Percentiles rank a stretch among this genome's conserved stretches.
Conservation (phyloP, 2,113 vertebrate genomes). For the Dendropsophus ebraccatus region DNA sequence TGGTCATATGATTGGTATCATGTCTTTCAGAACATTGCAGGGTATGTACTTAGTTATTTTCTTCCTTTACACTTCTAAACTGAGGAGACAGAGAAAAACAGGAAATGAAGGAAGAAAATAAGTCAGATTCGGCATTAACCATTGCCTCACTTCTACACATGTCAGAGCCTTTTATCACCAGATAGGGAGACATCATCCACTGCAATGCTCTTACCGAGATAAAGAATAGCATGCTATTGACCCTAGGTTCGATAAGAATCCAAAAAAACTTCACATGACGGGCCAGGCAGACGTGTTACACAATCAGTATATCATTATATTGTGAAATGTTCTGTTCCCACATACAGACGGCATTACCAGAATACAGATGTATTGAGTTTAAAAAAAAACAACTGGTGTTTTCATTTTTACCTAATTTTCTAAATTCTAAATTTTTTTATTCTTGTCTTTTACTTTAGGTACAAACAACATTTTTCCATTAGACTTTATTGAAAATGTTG, state of each 20-base stretch:
- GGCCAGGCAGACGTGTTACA: neutral
- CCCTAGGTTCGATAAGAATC: neutral
- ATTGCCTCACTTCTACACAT: neutral
- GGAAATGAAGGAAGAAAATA: neutral
- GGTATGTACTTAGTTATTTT: neutral
- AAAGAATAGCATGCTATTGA: neutral
- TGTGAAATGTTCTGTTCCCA: slow-evolving; percentile 32
- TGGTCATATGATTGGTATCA: too few relatives aligned
- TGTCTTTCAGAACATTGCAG: neutral
- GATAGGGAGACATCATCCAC: neutral
- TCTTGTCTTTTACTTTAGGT: too few relatives aligned
- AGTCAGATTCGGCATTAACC: neutral
- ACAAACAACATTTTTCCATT: too few relatives aligned
- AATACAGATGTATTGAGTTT: neutral
- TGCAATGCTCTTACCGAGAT: neutral
- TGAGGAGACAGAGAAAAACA: neutral
- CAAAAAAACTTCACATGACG: neutral
- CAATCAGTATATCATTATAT: slow-evolving; percentile 13
- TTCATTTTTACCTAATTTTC: too few relatives aligned
- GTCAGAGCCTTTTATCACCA: neutral
- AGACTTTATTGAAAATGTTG: too few relatives aligned
- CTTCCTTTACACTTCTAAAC: neutral
- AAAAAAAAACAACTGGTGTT: neutral
- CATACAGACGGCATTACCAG: neutral
- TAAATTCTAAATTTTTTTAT: too few relatives aligned